These are phyloP conservation scores for Limnephilus lunatus DNA, from an alignment of 2,888 invertebrate species.

Conservation along the genomic window DNA sequence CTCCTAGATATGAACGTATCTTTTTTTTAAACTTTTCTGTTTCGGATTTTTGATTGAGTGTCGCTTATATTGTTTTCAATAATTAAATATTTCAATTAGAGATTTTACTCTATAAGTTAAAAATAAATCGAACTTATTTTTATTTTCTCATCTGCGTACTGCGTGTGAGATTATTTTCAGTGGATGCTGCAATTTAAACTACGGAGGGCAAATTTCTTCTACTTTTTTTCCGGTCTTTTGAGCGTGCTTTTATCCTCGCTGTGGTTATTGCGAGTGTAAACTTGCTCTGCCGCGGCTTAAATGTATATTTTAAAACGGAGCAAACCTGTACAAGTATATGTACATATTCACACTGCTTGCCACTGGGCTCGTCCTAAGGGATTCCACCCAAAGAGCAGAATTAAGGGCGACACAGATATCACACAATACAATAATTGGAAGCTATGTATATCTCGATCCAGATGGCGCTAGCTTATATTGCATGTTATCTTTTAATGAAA, in stretches of 20 bases:
- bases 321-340: background rate
- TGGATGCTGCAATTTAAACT: background rate
- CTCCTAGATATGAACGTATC: no score
- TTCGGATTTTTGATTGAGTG: no score
- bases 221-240: background rate
- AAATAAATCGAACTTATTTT: no score
- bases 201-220: background rate
- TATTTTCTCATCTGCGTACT: no score
- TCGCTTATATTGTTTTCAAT: no score
- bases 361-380: background rate
- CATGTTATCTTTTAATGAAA: background rate
- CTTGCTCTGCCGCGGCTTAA: background rate
- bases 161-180: background rate
- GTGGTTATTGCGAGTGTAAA: background rate
- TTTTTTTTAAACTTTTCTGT: no score
- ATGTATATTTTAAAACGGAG: background rate
- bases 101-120: no score
- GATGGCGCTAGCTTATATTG: background rate
- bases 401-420: background rate
- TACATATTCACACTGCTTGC: background rate
- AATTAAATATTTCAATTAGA: no score
- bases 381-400: background rate
- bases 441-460: background rate
- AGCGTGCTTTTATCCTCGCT: background rate
- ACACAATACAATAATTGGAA: background rate